Conservation (phyloP, 2,888 invertebrate species). For the Stegana nigrithorax region DNA sequence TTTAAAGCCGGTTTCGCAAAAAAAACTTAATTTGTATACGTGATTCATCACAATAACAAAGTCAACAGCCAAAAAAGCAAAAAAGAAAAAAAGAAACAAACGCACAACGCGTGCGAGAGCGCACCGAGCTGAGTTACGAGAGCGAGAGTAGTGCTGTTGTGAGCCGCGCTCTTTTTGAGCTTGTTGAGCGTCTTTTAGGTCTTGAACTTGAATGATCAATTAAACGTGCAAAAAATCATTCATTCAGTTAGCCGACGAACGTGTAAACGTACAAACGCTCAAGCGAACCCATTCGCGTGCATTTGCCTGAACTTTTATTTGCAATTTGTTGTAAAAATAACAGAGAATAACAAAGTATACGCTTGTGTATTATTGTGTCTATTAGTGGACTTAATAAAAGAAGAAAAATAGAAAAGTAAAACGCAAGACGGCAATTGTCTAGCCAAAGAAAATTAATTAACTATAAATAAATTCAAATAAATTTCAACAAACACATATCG, state of each 20-base stretch:
- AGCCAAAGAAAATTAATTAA: not conserved
- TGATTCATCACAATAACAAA: not conserved
- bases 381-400: not conserved
- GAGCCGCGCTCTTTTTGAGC: no score
- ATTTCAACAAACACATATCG: not conserved
- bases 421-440: conserved; percentile 1
- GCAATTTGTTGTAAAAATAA: no score
- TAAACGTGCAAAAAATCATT: conserved; percentile 24
- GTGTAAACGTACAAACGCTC: conserved; percentile 9
- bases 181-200: no score
- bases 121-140: no score
- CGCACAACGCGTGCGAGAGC: not conserved
- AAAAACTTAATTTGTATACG: not conserved
- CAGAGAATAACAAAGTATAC: not conserved
- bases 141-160: no score
- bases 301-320: no score
- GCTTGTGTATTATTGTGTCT: no score
- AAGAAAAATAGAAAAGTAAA: not conserved
- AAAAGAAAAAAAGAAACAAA: conserved; percentile 3
- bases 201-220: conserved; percentile 52
- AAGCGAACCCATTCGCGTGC: not conserved
- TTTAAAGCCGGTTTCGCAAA: not conserved
- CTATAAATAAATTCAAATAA: conserved; percentile 3
- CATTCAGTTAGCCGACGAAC: conserved; percentile 31
- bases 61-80: conserved; percentile 20